Conservation (phyloP, 2,888 invertebrate species). For the Euproctis similis region DNA sequence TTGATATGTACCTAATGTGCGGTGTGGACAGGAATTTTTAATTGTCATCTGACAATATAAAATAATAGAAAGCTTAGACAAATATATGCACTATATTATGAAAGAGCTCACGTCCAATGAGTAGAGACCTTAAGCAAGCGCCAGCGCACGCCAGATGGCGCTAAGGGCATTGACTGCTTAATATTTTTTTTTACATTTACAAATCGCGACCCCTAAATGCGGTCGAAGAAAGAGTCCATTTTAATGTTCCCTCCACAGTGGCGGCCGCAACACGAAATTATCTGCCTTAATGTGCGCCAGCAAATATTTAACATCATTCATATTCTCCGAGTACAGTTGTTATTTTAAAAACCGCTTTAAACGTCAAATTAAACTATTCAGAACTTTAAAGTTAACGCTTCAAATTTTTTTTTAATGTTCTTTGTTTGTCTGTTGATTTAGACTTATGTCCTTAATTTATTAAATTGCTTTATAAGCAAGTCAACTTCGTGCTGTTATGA, state of each 20-base stretch:
- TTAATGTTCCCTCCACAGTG: conserved; percentile 49
- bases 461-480: too few species aligned
- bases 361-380: too few species aligned
- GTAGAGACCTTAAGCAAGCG: conserved; percentile 23
- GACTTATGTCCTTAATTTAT: too few species aligned
- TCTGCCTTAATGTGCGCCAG: not conserved
- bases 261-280: conserved; percentile 19
- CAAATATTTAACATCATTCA: not conserved
- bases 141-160: conserved; percentile 62
- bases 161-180: conserved; percentile 63
- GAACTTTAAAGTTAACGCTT: too few species aligned
- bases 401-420: too few species aligned
- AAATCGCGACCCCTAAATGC: conserved; percentile 66
- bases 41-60: too few species aligned
- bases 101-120: conserved; percentile 16
- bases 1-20: too few species aligned
- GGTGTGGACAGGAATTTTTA: too few species aligned
- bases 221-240: conserved; percentile 45
- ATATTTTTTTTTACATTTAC: conserved; percentile 41
- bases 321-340: not conserved
- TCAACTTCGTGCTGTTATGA: too few species aligned
- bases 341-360: not conserved
- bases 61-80: too few species aligned
- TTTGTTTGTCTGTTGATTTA: too few species aligned
- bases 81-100: too few species aligned